Evolutionary conservation across 2,888 invertebrate genomes (phyloP).

Genomic region (Plebejus anna): DNA sequence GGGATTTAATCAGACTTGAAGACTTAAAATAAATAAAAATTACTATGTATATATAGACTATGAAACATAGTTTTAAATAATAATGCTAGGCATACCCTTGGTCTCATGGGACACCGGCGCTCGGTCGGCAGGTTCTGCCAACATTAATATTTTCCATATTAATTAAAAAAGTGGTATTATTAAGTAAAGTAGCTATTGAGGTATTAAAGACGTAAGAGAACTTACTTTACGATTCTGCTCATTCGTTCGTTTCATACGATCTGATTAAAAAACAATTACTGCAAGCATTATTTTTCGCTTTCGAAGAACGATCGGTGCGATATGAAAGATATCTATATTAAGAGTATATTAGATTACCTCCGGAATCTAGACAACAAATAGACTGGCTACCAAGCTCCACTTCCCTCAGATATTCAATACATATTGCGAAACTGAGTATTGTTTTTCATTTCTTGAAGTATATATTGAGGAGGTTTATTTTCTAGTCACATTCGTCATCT

Average conservation of each 20-base stretch:
- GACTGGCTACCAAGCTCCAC: constrained; percentile 51
- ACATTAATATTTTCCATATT: too few species aligned
- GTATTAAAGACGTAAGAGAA: too few species aligned
- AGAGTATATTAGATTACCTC: constrained; percentile 20
- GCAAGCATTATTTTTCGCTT: background rate
- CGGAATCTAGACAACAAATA: constrained; percentile 41
- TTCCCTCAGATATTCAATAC: constrained; percentile 56
- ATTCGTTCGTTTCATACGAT: background rate
- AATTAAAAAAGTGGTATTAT: too few species aligned
- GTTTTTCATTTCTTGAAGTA: constrained; percentile 68
- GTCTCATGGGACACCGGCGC: too few species aligned
- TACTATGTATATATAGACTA: too few species aligned
- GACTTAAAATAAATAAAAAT: too few species aligned
- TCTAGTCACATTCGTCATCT: constrained; percentile 51
- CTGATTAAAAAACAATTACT: too few species aligned
- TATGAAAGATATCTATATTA: background rate
- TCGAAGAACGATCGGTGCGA: background rate
- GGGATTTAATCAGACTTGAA: background rate
- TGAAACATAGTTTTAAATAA: too few species aligned
- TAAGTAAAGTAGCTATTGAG: too few species aligned
- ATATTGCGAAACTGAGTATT: constrained; percentile 62
- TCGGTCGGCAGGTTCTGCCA: too few species aligned
- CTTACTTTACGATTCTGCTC: too few species aligned
- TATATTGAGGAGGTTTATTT: constrained; percentile 54
- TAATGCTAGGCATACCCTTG: too few species aligned